Percentiles rank a stretch among this genome's conserved stretches.
Conservation (phyloP, 2,888 invertebrate species). For the Cantharis rustica region DNA sequence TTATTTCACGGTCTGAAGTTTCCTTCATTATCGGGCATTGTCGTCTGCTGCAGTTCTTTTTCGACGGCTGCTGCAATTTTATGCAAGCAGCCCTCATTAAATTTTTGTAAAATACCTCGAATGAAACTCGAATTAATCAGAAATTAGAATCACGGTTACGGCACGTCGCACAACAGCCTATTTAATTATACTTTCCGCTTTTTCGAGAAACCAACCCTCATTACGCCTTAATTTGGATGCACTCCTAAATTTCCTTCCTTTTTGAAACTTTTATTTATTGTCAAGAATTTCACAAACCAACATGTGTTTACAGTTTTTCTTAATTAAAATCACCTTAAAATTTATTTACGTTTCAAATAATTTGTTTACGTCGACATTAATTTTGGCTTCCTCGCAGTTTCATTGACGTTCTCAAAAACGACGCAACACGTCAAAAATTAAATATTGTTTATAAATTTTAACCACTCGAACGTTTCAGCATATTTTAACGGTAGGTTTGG, state of each 20-base stretch:
- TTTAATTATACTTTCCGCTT: slow-evolving; percentile 45
- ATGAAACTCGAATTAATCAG: slow-evolving; percentile 52
- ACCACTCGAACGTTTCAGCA: not conserved
- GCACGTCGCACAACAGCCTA: slow-evolving; percentile 43
- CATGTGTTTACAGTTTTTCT: not conserved
- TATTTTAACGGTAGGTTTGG: not conserved
- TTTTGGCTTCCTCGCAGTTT: not conserved
- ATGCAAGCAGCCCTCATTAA: slow-evolving; percentile 54
- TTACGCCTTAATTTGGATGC: slow-evolving; percentile 15
- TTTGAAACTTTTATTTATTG: not conserved
- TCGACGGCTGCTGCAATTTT: slow-evolving; percentile 49
- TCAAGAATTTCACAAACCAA: not conserved
- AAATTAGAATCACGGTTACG: slow-evolving; percentile 44
- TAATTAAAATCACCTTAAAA: not conserved
- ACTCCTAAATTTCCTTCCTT: slow-evolving; percentile 8
- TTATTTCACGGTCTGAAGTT: slow-evolving; percentile 49
- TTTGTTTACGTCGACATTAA: slow-evolving; percentile 6
- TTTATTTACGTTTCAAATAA: slow-evolving; percentile 6
- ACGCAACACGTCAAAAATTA: not conserved
- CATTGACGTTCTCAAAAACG: too few relatives aligned
- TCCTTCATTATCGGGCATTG: slow-evolving; percentile 49
- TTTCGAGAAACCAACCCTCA: slow-evolving; percentile 19
- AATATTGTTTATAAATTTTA: not conserved
- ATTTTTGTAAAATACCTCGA: slow-evolving; percentile 46
- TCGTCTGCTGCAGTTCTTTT: slow-evolving; percentile 46